These are phyloP conservation scores for Tichodroma muraria DNA, from an alignment of 2,113 vertebrate species.

Conservation along the genomic window DNA sequence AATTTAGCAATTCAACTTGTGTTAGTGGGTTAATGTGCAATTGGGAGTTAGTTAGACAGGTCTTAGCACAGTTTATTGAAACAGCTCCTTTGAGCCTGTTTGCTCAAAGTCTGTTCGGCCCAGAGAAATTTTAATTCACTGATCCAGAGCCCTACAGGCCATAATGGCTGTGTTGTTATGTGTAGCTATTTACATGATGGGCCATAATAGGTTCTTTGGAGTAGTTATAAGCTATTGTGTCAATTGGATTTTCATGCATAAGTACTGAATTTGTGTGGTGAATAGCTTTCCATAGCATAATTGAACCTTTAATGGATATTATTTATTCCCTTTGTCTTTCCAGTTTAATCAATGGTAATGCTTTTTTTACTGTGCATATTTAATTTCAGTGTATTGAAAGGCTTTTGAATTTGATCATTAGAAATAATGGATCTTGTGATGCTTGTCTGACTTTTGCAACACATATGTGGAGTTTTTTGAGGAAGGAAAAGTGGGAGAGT, in stretches of 20 bases:
- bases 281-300: not conserved
- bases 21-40: not conserved
- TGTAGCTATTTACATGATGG: not conserved
- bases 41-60: not conserved
- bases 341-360: not conserved
- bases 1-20: not conserved
- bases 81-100: constrained; percentile 6
- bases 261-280: not conserved
- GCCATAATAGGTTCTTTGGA: not conserved
- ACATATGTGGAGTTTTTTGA: not conserved
- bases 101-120: not conserved
- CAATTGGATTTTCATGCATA: constrained; percentile 3
- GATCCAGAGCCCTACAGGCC: not conserved
- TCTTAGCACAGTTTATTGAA: not conserved
- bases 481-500: not conserved
- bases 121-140: constrained; percentile 8
- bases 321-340: not conserved
- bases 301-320: not conserved
- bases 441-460: not conserved
- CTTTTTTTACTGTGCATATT: not conserved
- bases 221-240: not conserved
- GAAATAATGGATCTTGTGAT: not conserved
- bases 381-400: not conserved
- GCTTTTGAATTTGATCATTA: not conserved
- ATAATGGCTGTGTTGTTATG: not conserved